Percentiles rank a stretch among this genome's conserved stretches.
These are phyloP conservation scores for Phalacrocorax carbo DNA, from an alignment of 2,113 vertebrate species.

Conservation along the genomic window DNA sequence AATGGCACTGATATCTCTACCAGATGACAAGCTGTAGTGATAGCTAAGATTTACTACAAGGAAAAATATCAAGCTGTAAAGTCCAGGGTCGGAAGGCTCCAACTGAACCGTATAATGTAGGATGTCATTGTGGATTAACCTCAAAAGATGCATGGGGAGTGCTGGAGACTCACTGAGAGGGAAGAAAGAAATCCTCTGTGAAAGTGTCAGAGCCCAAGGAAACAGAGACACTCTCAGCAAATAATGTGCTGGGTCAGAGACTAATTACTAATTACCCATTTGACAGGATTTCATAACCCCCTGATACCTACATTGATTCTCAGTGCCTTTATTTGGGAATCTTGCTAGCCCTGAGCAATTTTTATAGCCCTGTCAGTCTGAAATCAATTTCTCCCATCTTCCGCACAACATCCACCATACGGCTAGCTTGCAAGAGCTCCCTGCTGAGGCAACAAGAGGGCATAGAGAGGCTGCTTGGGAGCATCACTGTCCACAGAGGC, in stretches of 20 bases:
- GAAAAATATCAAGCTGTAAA: background rate
- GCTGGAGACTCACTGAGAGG: background rate
- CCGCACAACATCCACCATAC: background rate
- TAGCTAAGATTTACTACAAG: background rate
- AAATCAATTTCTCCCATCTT: background rate
- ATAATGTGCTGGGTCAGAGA: slow-evolving; percentile 13
- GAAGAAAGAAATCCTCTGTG: background rate
- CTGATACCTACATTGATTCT: background rate
- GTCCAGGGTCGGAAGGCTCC: background rate
- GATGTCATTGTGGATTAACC: background rate
- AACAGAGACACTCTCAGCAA: background rate
- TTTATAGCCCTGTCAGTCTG: background rate
- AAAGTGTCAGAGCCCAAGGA: background rate
- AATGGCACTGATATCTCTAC: background rate
- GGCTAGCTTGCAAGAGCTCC: background rate
- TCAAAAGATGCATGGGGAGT: background rate
- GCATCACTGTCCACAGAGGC: background rate
- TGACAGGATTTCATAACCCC: background rate
- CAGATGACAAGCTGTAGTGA: background rate
- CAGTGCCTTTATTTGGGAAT: background rate
- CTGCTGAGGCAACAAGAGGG: background rate
- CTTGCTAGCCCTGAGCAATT: background rate
- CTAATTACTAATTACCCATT: slow-evolving; percentile 7
- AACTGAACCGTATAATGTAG: background rate
- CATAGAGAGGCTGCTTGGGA: background rate